Evolutionary conservation across 2,113 vertebrate genomes (phyloP).

Genomic region (Colius striatus): DNA sequence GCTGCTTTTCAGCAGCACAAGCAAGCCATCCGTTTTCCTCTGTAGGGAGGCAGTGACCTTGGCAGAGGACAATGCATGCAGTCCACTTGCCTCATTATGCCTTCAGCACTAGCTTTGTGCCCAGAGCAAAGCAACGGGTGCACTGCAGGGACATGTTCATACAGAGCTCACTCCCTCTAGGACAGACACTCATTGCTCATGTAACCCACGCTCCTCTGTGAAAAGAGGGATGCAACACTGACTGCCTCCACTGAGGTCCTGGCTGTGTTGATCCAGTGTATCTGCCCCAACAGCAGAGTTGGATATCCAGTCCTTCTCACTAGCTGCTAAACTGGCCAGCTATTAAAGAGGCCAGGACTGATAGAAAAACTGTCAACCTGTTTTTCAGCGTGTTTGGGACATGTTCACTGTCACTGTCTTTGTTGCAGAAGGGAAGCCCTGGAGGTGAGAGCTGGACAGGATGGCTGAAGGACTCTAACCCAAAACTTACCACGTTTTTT

Average conservation of each 20-base stretch:
- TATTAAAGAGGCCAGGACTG: not conserved
- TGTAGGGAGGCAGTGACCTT: slow-evolving; percentile 29
- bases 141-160: fast-evolving
- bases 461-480: not conserved
- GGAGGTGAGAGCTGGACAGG: not conserved
- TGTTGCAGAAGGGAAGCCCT: not conserved
- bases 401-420: not conserved
- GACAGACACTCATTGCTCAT: not conserved
- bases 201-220: not conserved
- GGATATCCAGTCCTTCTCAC: not conserved
- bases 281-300: not conserved
- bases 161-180: not conserved
- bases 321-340: not conserved
- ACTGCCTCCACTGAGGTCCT: not conserved
- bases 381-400: not conserved
- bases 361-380: not conserved
- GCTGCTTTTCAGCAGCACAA: not conserved
- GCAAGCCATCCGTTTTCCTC: slow-evolving; percentile 26
- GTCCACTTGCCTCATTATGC: slow-evolving; percentile 20
- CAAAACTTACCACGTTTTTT: slow-evolving; percentile 69
- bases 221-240: not conserved
- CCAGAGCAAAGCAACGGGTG: not conserved
- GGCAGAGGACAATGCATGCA: not conserved
- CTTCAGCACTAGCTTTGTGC: slow-evolving; percentile 13
- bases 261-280: not conserved